These are phyloP conservation scores for Gobiocypris rarus DNA, from an alignment of 2,113 vertebrate genomes.

Conservation along the genomic window DNA sequence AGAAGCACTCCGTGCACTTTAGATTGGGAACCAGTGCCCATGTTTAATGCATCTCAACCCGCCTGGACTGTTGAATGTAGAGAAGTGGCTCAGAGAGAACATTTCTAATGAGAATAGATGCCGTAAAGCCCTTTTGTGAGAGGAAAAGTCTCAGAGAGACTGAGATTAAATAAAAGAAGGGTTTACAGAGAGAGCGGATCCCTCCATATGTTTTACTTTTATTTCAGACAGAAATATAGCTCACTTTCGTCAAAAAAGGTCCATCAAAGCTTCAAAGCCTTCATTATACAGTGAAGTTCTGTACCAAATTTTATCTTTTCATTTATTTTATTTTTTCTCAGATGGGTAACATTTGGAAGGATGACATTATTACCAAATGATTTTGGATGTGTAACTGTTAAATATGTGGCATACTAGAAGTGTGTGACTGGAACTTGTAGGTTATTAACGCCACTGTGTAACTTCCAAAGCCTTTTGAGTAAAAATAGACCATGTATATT, in stretches of 20 bases:
- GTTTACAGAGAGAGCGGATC: neutral
- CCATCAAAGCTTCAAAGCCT: slow-evolving; percentile 45
- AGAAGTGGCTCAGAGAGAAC: slow-evolving; percentile 35
- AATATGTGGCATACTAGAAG: neutral
- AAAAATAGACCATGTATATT: slow-evolving; percentile 18
- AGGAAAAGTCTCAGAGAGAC: slow-evolving; percentile 27
- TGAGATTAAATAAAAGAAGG: slow-evolving; percentile 27
- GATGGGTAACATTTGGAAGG: slow-evolving; percentile 28
- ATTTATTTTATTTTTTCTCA: neutral
- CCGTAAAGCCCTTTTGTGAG: slow-evolving; percentile 40
- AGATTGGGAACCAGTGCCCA: slow-evolving; percentile 27
- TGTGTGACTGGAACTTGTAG: neutral
- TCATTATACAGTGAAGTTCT: slow-evolving; percentile 27
- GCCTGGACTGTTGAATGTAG: slow-evolving; percentile 34
- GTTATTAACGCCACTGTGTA: neutral
- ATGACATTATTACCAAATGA: neutral
- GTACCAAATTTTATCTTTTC: slow-evolving; percentile 34
- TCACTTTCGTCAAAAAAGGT: slow-evolving; percentile 37
- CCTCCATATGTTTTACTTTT: slow-evolving; percentile 20
- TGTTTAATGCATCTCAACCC: slow-evolving; percentile 42
- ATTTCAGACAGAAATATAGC: slow-evolving; percentile 10
- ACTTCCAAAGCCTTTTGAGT: neutral
- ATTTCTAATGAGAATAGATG: slow-evolving; percentile 51
- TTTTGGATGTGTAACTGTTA: neutral
- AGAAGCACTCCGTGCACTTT: neutral